Base-by-base conservation (phyloP, 23 tunicate genomes). In the Halocynthia aurantium region DNA sequence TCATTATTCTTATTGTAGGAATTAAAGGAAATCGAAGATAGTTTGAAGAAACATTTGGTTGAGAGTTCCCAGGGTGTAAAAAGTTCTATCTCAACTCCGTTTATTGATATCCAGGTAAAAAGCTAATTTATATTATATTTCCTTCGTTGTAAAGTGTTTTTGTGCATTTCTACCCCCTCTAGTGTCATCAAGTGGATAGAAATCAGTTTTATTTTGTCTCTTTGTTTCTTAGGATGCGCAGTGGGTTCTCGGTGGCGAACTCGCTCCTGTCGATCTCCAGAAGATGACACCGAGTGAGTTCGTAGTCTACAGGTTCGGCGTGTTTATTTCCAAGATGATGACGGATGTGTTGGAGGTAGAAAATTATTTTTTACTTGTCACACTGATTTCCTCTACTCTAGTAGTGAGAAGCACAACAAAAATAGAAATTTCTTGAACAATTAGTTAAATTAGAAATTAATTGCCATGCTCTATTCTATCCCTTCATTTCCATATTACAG, bases 281-380 rank as follows among this genome's bases (percentile, higher is more conserved):
- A 62, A 84, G 17, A 83, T 92, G 19, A 73, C 92, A 8, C 90
- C 98, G 55, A 92, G 88, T 69, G 89, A 92, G 56, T 92, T 85
- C 61, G 87, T 86, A 61, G 71, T 86, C 53, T 92, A 86, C 78
- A 72, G 84, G 63, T 92, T 92, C 66, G 98, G 98, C 6, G 83
- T 86, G 22, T 92, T 92, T 60, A 85, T 92, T 10, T 52, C 75
- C 21, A 82, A 78, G 6, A 78, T 92, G 92, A 79, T 92, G 75
- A 83, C 81, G 64, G 81, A 73, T n/a, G 88, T 86, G 18, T 81
- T 92, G 56, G 84, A 86, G 69, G 96, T 84, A 58, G 64, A 58
- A 58, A 58, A 58, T n/a, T 58, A 58, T n/a, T 0, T n/a, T 1
- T 58, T 15, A 58, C 17, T 58, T 15, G 64, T 13, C 15, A 13